A percentile compares a stretch with the other conserved stretches of the same genome.
Conservation (phyloP, 2,797 vertebrate species). For the Sorex maritimensis region DNA sequence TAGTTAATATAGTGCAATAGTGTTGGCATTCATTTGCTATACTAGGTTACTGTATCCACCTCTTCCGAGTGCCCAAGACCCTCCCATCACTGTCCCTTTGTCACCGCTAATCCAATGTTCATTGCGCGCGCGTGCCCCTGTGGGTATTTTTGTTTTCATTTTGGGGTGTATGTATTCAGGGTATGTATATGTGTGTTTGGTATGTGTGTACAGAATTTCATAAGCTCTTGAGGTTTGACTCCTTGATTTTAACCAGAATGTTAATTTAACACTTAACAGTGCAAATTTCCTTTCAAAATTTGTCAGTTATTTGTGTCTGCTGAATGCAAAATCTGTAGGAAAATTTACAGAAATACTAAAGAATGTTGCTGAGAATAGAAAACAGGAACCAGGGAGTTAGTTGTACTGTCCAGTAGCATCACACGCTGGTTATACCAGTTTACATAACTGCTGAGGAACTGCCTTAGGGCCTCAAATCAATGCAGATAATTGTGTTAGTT, state of each 20-base stretch:
- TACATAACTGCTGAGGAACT: slow-evolving; percentile 54
- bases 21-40: too few relatives aligned
- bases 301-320: slow-evolving; percentile 51
- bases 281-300: slow-evolving; percentile 60
- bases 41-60: too few relatives aligned
- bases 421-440: not conserved
- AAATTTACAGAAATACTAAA: slow-evolving; percentile 63
- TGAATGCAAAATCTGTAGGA: slow-evolving; percentile 53
- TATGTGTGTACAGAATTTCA: not conserved
- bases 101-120: too few relatives aligned
- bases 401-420: slow-evolving; percentile 25
- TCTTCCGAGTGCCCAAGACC: too few relatives aligned
- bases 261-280: slow-evolving; percentile 68
- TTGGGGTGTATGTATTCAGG: too few relatives aligned
- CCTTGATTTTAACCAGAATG: slow-evolving; percentile 60
- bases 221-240: slow-evolving; percentile 51
- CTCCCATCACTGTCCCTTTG: too few relatives aligned
- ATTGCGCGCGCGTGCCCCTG: too few relatives aligned
- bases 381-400: slow-evolving; percentile 40
- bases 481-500: slow-evolving; percentile 22
- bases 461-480: not conserved
- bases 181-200: too few relatives aligned
- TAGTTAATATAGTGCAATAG: too few relatives aligned
- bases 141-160: too few relatives aligned
- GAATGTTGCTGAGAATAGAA: slow-evolving; percentile 53